Conservation (phyloP, 1,140 invertebrate genomes). For the Caligus rogercresseyi region DNA sequence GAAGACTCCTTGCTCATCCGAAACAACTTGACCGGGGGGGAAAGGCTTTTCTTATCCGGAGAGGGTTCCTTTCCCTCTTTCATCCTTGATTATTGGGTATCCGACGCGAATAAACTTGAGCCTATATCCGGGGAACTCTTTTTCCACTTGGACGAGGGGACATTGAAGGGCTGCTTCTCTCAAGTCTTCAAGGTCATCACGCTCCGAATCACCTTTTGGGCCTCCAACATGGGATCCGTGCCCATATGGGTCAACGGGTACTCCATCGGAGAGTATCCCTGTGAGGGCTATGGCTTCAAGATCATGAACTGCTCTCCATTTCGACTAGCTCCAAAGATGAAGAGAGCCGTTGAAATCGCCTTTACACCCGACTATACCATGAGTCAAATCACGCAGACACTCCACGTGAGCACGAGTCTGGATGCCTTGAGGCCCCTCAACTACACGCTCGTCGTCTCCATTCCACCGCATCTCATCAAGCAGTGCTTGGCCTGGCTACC, state of each 20-base stretch:
- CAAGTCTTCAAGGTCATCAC: conserved; percentile 45
- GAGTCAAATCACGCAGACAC: conserved; percentile 46
- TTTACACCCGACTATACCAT: conserved; percentile 86
- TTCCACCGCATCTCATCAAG: conserved; percentile 54
- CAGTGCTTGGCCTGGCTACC: conserved; percentile 49
- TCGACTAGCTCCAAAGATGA: conserved; percentile 55
- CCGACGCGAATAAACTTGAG: background rate
- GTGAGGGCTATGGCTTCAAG: conserved; percentile 71
- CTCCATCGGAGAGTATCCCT: conserved; percentile 49
- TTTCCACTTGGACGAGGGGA: conserved; percentile 67
- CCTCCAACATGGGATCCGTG: conserved; percentile 67
- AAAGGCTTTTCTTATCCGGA: conserved; percentile 59
- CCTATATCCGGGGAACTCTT: conserved; percentile 39
- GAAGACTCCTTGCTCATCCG: conserved; percentile 34
- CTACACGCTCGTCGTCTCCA: conserved; percentile 55
- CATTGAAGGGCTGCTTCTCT: conserved; percentile 53
- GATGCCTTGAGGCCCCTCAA: conserved; percentile 36
- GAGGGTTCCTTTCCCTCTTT: conserved; percentile 49
- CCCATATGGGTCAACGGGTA: conserved; percentile 55
- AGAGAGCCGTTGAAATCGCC: conserved; percentile 67
- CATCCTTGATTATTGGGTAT: background rate
- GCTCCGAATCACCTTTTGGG: conserved; percentile 64
- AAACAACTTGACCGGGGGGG: conserved; percentile 84
- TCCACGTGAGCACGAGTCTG: conserved; percentile 37
- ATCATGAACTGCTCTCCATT: conserved; percentile 67